Percentiles rank a stretch among this genome's conserved stretches.
Conservation (phyloP, 2,113 vertebrate species). For the Oophaga pumilio region DNA sequence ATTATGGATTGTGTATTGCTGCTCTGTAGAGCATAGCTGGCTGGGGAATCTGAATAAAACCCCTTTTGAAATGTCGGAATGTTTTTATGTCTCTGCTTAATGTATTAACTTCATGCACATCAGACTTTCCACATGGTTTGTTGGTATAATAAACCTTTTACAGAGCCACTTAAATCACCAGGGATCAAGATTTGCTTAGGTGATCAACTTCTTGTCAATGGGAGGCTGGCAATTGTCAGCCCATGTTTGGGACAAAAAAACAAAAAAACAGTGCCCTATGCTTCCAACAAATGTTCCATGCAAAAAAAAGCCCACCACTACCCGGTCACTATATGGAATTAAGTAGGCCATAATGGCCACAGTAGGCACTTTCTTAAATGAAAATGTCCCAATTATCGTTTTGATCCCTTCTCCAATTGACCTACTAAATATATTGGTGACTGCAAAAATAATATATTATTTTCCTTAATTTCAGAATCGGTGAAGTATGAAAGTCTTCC, state of each 20-base stretch:
- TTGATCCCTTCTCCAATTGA: too few species aligned
- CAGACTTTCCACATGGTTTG: conserved; percentile 23
- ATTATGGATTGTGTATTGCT: conserved; percentile 10
- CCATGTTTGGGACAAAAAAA: neutral
- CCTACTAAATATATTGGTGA: too few species aligned
- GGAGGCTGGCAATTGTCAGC: neutral
- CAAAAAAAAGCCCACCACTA: too few species aligned
- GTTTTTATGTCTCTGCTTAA: conserved; percentile 28
- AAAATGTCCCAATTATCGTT: too few species aligned
- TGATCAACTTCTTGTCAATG: neutral
- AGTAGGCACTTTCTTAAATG: too few species aligned
- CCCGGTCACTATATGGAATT: too few species aligned
- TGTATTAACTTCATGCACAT: neutral
- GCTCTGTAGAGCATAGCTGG: neutral
- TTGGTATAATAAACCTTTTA: neutral
- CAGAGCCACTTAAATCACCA: neutral
- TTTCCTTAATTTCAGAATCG: too few species aligned
- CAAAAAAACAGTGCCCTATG: neutral
- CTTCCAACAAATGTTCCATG: neutral
- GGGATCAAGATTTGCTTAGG: neutral
- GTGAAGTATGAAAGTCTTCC: too few species aligned
- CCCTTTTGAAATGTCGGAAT: conserved; percentile 2
- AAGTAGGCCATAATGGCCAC: too few species aligned
- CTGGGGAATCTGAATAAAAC: conserved; percentile 8
- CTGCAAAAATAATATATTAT: too few species aligned